Evolutionary conservation across 2,888 invertebrate species (phyloP), one percentile per base, ranked within the genome.

Genomic region (Lampropteryx suffumata): DNA sequence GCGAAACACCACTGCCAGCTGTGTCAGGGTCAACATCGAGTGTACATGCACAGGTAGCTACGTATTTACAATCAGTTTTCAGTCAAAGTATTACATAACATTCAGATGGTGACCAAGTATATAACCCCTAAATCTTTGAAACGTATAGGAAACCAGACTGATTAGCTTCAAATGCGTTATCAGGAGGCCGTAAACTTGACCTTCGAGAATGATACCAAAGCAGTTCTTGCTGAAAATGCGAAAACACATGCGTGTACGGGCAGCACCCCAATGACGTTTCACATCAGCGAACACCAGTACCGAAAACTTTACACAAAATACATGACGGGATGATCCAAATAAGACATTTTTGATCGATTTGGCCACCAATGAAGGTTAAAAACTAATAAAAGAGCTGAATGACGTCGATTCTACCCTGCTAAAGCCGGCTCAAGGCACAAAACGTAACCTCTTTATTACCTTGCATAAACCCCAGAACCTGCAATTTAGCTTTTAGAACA

Each of bases 51-150:
- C 67, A 17, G 24, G 24, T 24, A 24, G 6, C 24, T 24, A 24
- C 24, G 69, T 79, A 82, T 82, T 81, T 79, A 82, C 76, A 78
- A 73, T 73, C 72, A 59, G 70, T 67, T 75, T 73, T 76, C 72
- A 73, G 65, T 69, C 61, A 68, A 69, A 65, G 70, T 82, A 80
- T 89, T 88, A 90, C 89, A 89, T 89, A 87, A 84, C 82, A 69
- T 48, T 47, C 47, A 45, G 53, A 27, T 48, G 28, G 26, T 8
- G 13, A 17, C 26, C 26, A 33, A 33, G 28, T 34, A 36, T 11
- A 48, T 45, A 35, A 51, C 36, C 43, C 17, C 44, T 21, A 29
- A 40, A 30, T 33, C 10, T 28, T 11, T 39, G 7, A 33, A 42
- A 9, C 10, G 2, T 29, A 40, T 44, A 45, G 28, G 30, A 32